phyloP scores from a whole-genome alignment of 2,797 vertebrate genomes.

The Myripristis jacobus region DNA sequence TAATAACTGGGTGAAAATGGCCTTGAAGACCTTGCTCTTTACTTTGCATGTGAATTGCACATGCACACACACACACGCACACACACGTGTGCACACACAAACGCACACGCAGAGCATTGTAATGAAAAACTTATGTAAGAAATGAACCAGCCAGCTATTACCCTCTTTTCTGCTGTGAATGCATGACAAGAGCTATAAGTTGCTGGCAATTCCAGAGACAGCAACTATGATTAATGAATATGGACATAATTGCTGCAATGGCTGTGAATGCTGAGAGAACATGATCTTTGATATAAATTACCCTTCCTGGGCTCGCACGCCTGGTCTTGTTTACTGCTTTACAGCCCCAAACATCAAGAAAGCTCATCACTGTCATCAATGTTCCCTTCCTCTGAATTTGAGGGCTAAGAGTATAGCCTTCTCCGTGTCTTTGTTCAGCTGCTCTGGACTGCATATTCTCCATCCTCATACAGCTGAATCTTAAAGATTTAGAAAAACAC shows the following conservation, averaged over 20 bases:
- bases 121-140: constrained; percentile 38
- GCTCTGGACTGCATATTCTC: background rate
- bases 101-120: constrained; percentile 10
- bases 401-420: constrained; percentile 24
- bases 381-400: constrained; percentile 18
- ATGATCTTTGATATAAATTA: constrained; percentile 62
- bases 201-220: constrained; percentile 48
- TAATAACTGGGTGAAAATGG: constrained; percentile 63
- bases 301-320: constrained; percentile 42
- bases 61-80: constrained; percentile 21
- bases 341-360: constrained; percentile 52
- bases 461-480: background rate
- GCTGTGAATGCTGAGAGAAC: constrained; percentile 53
- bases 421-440: background rate
- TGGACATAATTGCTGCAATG: constrained; percentile 55
- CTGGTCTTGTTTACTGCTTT: constrained; percentile 53
- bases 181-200: constrained; percentile 49
- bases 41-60: constrained; percentile 67
- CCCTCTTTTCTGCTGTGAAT: constrained; percentile 41
- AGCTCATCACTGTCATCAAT: constrained; percentile 45
- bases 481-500: constrained; percentile 25
- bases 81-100: background rate
- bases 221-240: constrained; percentile 68
- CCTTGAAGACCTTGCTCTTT: constrained; percentile 53
- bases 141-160: constrained; percentile 38